Evolutionary conservation across 1,140 invertebrate genomes (phyloP).

Genomic region (Nasonia longicornis): DNA sequence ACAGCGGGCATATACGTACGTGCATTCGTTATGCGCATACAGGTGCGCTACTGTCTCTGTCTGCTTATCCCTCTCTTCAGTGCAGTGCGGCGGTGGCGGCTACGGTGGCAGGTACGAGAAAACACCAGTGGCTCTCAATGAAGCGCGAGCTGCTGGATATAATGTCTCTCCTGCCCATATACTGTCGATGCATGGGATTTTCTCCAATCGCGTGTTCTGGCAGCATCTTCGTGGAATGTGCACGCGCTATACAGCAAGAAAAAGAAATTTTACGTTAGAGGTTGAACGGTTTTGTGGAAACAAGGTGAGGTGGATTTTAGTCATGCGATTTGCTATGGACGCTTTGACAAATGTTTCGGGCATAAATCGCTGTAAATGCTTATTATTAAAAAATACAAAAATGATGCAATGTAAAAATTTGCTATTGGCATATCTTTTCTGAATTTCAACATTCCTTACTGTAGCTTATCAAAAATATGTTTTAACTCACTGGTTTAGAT

Average conservation of each 20-base stretch:
- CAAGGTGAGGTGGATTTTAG: not conserved
- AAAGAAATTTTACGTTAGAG: not conserved
- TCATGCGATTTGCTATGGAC: not conserved
- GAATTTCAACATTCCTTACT: not conserved
- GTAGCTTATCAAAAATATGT: not conserved
- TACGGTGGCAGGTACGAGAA: slow-evolving; percentile 56
- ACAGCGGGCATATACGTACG: slow-evolving; percentile 15
- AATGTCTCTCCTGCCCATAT: not conserved
- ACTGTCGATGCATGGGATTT: slow-evolving; percentile 14
- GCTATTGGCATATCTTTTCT: not conserved
- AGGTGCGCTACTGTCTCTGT: slow-evolving; percentile 35
- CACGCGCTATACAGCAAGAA: not conserved
- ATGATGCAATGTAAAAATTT: too few relatives aligned
- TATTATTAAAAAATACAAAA: not conserved
- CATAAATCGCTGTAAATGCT: not conserved
- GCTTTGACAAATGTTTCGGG: too few relatives aligned
- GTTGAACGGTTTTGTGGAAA: not conserved
- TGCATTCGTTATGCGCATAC: slow-evolving; percentile 9
- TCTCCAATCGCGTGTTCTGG: not conserved
- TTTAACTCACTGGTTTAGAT: slow-evolving; percentile 14
- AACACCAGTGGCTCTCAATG: slow-evolving; percentile 57
- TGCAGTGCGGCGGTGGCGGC: slow-evolving; percentile 30
- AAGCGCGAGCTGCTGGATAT: not conserved
- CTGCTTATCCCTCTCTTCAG: slow-evolving; percentile 16
- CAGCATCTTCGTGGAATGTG: not conserved